A percentile compares a stretch with the other conserved stretches of the same genome.
These are phyloP conservation scores for Liodrosophila aerea DNA, from an alignment of 2,888 invertebrate species.

Conservation along the genomic window DNA sequence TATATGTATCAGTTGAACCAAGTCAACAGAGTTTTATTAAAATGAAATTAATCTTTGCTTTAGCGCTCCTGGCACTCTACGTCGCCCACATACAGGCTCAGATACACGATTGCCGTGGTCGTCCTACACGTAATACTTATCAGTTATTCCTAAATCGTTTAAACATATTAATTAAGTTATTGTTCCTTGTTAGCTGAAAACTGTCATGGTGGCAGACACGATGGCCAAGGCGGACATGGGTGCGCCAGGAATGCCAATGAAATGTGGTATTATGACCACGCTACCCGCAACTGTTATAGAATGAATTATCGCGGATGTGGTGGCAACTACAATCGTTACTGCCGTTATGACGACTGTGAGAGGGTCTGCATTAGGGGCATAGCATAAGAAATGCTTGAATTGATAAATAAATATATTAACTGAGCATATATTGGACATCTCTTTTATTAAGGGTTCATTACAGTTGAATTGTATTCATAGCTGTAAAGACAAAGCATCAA, in stretches of 20 bases:
- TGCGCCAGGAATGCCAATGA: conserved; percentile 5
- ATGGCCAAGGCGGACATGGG: background rate
- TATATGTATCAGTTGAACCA: conserved; percentile 4
- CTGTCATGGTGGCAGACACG: conserved; percentile 1
- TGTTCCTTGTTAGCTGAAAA: background rate
- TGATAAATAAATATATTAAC: background rate
- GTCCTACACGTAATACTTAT: no score
- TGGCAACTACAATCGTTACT: conserved; percentile 9
- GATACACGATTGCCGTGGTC: background rate
- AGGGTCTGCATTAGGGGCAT: background rate
- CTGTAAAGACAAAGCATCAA: no score
- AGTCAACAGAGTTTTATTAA: background rate
- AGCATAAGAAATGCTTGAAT: background rate
- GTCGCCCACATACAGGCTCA: conserved; percentile 1
- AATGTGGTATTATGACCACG: conserved; percentile 8
- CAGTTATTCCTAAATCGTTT: background rate
- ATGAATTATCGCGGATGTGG: conserved; percentile 9
- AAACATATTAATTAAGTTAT: background rate
- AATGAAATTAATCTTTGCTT: conserved; percentile 8
- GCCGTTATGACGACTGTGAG: background rate
- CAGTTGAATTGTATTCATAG: no score
- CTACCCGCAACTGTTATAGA: background rate
- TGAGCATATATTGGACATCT: no score
- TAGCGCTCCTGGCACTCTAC: conserved; percentile 5
- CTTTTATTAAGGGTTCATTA: no score